phyloP scores from a whole-genome alignment of 2,113 vertebrate species.

The Gadus chalcogrammus region DNA sequence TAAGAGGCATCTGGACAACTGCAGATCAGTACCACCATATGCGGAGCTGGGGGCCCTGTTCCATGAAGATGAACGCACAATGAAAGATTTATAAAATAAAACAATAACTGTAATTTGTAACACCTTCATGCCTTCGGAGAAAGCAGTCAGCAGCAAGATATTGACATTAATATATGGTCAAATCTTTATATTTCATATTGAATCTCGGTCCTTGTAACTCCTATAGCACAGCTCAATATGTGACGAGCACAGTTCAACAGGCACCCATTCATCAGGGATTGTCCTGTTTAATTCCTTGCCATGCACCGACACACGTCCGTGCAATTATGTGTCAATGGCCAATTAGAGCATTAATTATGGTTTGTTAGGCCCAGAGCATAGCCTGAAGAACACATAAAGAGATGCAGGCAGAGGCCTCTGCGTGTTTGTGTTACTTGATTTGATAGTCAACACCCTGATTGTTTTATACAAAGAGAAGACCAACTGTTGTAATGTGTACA shows the following conservation, averaged over 20 bases:
- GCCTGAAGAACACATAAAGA: constrained; percentile 36
- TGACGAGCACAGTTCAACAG: constrained; percentile 12
- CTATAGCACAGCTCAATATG: constrained; percentile 31
- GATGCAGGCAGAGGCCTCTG: background rate
- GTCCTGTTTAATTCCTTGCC: constrained; percentile 50
- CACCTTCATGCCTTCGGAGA: too few relatives aligned
- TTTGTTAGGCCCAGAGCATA: constrained; percentile 36
- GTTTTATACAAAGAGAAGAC: background rate
- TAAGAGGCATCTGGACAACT: too few relatives aligned
- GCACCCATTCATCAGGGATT: constrained; percentile 51
- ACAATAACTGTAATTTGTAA: too few relatives aligned
- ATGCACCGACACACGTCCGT: constrained; percentile 38
- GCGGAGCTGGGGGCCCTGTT: too few relatives aligned
- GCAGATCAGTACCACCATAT: too few relatives aligned
- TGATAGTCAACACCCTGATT: constrained; percentile 29
- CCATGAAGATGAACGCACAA: too few relatives aligned
- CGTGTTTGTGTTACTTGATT: constrained; percentile 19
- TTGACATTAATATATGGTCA: background rate
- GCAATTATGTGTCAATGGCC: constrained; percentile 57
- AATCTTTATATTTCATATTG: constrained; percentile 28
- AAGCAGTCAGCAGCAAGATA: too few relatives aligned
- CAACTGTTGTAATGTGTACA: background rate
- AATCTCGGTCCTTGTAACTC: constrained; percentile 16
- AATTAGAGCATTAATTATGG: constrained; percentile 56
- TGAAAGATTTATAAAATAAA: too few relatives aligned